Base-by-base conservation (phyloP, 2,113 vertebrate genomes). In the Setophaga kirtlandii region DNA sequence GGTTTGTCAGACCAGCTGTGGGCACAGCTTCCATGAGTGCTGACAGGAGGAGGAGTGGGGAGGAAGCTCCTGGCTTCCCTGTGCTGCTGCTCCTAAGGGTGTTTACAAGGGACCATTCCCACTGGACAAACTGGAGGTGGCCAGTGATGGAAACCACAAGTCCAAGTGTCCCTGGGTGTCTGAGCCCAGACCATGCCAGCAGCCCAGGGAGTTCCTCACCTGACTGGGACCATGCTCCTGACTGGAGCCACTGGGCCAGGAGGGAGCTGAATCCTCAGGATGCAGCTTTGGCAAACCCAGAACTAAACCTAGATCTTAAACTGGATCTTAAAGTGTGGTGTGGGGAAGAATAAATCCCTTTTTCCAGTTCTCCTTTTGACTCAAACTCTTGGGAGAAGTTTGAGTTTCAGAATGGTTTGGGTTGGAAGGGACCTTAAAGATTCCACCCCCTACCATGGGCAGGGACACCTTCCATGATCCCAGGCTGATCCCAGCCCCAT, bases 401-500 rank as follows among this genome's bases (percentile, higher is more conserved):
- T 80, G 55, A 2, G 5, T 56, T 63, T 2, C 31, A 55, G 41
- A 46, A 41, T 13, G 9, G 22, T 77, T 83, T 49, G 35, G 2
- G 11, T 35, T 37, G 18, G 11, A 31, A 47, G 8, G 6, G 8
- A 41, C 11, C 10, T 35, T 49, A 55, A 37, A 37, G 15, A 1
- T 50, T 0, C 14, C 8, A 23, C 2, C 5, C 39, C 11, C 14
- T 83, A 5, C 21, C 12, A 9, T 23, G n/a, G 14, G 6, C 70
- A 83, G 25, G n/a, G n/a, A 23, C 41, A 42, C 1, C 5, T 76
- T 0, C 8, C 25, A 41, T 25, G 6, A 1, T 1, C 24, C 63
- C 63, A 55, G 17, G 12, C 0, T 31, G 6, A 1, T 83, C 49
- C 49, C 49, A 63, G 31, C 7, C 12, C 12, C 0, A 0, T 77